These are phyloP conservation scores for Drosophila incognita DNA, from an alignment of 2,888 invertebrate genomes.

Conservation along the genomic window DNA sequence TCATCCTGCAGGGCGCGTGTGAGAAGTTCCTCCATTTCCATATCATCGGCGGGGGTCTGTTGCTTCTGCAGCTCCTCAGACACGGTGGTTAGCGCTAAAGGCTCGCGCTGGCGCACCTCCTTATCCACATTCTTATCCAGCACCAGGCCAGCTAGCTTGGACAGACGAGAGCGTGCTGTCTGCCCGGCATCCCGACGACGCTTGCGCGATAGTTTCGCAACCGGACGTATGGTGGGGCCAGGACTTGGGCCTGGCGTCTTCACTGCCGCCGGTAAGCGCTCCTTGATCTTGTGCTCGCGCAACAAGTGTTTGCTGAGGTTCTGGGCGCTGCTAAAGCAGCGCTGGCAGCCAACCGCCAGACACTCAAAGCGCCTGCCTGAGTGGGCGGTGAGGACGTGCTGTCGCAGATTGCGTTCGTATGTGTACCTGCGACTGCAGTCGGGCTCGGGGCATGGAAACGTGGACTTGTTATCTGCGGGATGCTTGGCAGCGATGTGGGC, in stretches of 20 bases:
- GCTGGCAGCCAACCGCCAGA: slow-evolving; percentile 73
- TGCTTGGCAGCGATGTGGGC: slow-evolving; percentile 84
- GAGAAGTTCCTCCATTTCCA: slow-evolving; percentile 2
- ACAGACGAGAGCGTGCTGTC: slow-evolving; percentile 69
- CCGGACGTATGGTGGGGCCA: background rate
- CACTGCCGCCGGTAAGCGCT: background rate
- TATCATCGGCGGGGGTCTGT: background rate
- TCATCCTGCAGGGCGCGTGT: background rate
- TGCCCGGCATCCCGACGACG: slow-evolving; percentile 81
- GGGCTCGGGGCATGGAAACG: slow-evolving; percentile 81
- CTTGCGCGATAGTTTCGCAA: slow-evolving; percentile 46
- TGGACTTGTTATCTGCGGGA: slow-evolving; percentile 35
- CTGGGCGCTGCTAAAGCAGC: slow-evolving; percentile 77
- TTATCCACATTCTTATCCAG: slow-evolving; percentile 72
- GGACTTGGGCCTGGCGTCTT: slow-evolving; percentile 1
- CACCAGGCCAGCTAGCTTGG: slow-evolving; percentile 73
- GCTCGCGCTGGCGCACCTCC: slow-evolving; percentile 63
- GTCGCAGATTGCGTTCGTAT: slow-evolving; percentile 86
- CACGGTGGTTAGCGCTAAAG: slow-evolving; percentile 55
- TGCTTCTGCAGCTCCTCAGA: slow-evolving; percentile 22
- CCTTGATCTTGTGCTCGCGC: slow-evolving; percentile 57
- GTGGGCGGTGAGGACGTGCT: slow-evolving; percentile 86
- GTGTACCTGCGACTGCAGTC: slow-evolving; percentile 85
- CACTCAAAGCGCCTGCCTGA: slow-evolving; percentile 86
- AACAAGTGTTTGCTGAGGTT: slow-evolving; percentile 73